Base-by-base conservation (phyloP, 1,140 invertebrate species). In the Tetramorium alpestre region DNA sequence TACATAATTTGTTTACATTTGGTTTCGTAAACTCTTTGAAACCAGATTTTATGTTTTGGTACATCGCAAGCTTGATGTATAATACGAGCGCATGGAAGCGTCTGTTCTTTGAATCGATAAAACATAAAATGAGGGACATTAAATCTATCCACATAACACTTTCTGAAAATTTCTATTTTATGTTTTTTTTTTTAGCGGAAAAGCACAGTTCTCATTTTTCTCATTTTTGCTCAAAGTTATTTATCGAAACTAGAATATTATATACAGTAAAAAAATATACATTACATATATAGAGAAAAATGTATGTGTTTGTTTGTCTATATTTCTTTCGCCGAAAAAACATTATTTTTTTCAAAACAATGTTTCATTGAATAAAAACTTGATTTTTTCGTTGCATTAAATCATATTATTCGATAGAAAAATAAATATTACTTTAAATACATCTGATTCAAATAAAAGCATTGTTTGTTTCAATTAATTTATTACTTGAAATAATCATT, bases 1-100 rank as follows among this genome's bases (percentile, higher is more conserved):
- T 87, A 88, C 65, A 86, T 73, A 87, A 86, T 58, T 81, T 86
- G 89, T 88, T 90, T 90, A 82, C 72, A 62, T 87, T 91, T 88
- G n/a, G 22, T 47, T 8, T 73, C 56, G 16, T 22, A 25, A 51
- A 22, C 38, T 38, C 38, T 89, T 88, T 89, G 88, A 73, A 82
- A 85, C 10, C 13, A 41, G 41, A 51, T 49, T 33, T 62, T 38
- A 5, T 28, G 11, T 84, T 85, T 62, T 13, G 16, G 25, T 28
- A 1, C 28, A 58, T 76, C 65, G 54, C 11, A 54, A 85, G 49
- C 41, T 56, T 18, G 7, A 60, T 38, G 13, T 41, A 41, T 56
- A 33, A 44, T 47, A 76, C 13, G 54, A n/a, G n/a, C 6, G 58
- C 22, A 38, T 28, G 41, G 1, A 64, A 60, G 3, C 44, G 4